phyloP scores from a whole-genome alignment of 2,888 invertebrate genomes.

The Harpagoxenus sublaevis region DNA sequence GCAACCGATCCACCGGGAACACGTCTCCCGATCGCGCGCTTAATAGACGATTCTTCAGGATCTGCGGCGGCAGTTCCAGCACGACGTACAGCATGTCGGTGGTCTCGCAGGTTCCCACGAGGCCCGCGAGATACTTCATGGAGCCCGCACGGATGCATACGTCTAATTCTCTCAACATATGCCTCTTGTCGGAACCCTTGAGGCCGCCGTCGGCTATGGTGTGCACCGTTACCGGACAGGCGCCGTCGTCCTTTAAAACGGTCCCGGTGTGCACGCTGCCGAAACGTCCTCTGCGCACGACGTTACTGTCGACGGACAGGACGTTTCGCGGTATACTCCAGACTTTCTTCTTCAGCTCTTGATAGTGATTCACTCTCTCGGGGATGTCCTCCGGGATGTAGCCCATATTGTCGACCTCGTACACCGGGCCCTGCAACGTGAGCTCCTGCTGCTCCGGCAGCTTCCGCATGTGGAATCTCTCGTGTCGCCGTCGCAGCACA shows the following conservation, averaged over 20 bases:
- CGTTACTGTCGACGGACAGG: slow-evolving; percentile 90
- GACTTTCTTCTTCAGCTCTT: slow-evolving; percentile 91
- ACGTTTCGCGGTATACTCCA: slow-evolving; percentile 92
- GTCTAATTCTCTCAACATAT: slow-evolving; percentile 91
- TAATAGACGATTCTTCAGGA: slow-evolving; percentile 90
- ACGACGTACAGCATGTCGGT: slow-evolving; percentile 92
- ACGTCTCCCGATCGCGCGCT: slow-evolving; percentile 81
- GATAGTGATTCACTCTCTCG: slow-evolving; percentile 90
- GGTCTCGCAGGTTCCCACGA: slow-evolving; percentile 93
- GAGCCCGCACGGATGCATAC: slow-evolving; percentile 90
- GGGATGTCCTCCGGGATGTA: slow-evolving; percentile 91
- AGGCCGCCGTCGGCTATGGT: slow-evolving; percentile 89
- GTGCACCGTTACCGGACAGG: slow-evolving; percentile 89
- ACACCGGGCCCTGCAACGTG: slow-evolving; percentile 92
- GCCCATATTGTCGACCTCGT: slow-evolving; percentile 93
- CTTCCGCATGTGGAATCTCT: slow-evolving; percentile 86
- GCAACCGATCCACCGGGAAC: slow-evolving; percentile 82
- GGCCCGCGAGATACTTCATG: slow-evolving; percentile 91
- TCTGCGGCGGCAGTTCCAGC: slow-evolving; percentile 90
- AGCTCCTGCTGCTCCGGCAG: slow-evolving; percentile 89
- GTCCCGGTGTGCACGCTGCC: slow-evolving; percentile 92
- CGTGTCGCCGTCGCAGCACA: slow-evolving; percentile 86
- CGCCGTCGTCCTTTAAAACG: slow-evolving; percentile 89
- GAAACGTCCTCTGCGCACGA: slow-evolving; percentile 92
- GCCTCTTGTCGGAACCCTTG: slow-evolving; percentile 87